Evolutionary conservation across 2,797 vertebrate genomes (phyloP), one percentile per base, ranked within the genome.

Genomic region (Capromys pilorides): DNA sequence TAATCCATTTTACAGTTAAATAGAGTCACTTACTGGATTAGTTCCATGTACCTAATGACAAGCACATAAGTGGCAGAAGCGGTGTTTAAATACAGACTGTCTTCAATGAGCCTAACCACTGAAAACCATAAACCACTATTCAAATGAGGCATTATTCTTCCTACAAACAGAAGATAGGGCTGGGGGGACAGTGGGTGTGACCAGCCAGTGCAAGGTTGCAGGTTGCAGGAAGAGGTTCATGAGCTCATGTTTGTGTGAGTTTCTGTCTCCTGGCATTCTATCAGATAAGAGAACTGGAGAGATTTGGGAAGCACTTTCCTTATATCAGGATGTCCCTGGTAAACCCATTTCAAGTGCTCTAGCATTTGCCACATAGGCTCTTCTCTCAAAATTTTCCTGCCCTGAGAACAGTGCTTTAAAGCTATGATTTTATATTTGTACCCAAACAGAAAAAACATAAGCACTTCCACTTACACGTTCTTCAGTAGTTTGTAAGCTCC

Each of bases 341-440:
- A 86, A 49, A 49, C 45, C 26, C 41, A 22, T 75, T 2, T 36
- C 18, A 14, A 57, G 57, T 12, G 4, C n/a, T 57, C 86, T 31
- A 13, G 41, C 54, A 9, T 54, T 75, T 83, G 80, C 54, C 86
- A 66, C 51, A 4, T 2, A 14, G 69, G 36, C 75, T 73, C 78
- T 91, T 86, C 57, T 61, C 83, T 86, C 57, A 75, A 78, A 19
- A 33, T 4, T 90, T 93, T 49, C n/a, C 84, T 73, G 45, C 77
- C 41, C 5, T 31, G 31, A 77, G 67, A 93, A 95, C 28, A 6
- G 64, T 31, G 13, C 59, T 82, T 83, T 78, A 81, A 79, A 83
- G 59, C 28, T 61, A 24, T 59, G 45, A 36, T 57, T 75, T 51
- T 73, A 83, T 64, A 80, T 67, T 67, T 0, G 0, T 73, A 41